phyloP scores from a whole-genome alignment of 2,888 invertebrate genomes.

The Entomobrya multifasciata region DNA sequence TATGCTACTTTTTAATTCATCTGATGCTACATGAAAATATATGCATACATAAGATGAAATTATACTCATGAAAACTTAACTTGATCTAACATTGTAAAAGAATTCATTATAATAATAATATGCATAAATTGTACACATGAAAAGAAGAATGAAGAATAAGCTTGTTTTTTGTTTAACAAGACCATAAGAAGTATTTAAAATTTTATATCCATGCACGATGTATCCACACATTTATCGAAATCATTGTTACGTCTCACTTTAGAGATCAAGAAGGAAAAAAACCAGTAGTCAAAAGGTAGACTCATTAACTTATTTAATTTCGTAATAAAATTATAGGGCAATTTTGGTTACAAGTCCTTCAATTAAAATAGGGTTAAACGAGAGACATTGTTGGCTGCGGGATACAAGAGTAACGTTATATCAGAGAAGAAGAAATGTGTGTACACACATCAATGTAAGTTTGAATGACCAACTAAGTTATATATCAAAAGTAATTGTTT shows the following conservation, averaged over 20 bases:
- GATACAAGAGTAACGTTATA: not conserved
- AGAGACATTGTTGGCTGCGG: not conserved
- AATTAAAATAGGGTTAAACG: constrained; percentile 59
- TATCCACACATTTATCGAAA: no score
- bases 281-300: constrained; percentile 72
- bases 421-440: no score
- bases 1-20: constrained; percentile 40
- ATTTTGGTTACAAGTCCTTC: constrained; percentile 51
- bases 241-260: constrained; percentile 2
- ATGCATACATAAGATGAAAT: no score
- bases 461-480: no score
- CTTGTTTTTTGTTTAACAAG: constrained; percentile 19
- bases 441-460: no score
- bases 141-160: constrained; percentile 1
- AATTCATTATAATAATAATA: constrained; percentile 2
- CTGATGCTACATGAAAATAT: no score
- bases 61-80: constrained; percentile 11
- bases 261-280: constrained; percentile 28
- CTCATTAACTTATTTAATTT: constrained; percentile 74
- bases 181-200: no score
- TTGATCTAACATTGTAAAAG: constrained; percentile 26
- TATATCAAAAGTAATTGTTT: not conserved
- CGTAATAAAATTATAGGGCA: constrained; percentile 70
- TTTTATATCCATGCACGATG: not conserved
- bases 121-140: not conserved